Conservation (phyloP, 2,888 invertebrate species). For the Drepana falcataria region DNA sequence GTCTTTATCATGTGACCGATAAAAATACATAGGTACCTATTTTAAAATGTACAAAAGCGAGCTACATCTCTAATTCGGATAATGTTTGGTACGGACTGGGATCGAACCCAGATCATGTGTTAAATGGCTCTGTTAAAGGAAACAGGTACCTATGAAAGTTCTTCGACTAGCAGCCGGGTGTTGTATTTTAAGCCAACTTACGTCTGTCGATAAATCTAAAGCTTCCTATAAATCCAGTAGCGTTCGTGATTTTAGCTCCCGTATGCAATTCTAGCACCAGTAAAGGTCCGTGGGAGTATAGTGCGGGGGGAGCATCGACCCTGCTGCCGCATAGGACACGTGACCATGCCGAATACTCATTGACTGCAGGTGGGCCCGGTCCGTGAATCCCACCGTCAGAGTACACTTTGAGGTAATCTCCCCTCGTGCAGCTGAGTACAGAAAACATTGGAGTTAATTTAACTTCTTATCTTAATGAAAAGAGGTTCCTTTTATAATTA, state of each 20-base stretch:
- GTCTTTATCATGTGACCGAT: too few species aligned
- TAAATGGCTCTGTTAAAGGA: too few species aligned
- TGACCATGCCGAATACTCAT: slow-evolving; percentile 88
- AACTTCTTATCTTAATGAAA: too few species aligned
- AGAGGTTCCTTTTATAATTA: too few species aligned
- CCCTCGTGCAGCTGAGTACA: slow-evolving; percentile 82
- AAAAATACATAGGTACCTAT: too few species aligned
- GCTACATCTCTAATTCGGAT: too few species aligned
- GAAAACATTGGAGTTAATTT: background rate
- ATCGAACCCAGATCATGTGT: too few species aligned
- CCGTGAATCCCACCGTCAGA: slow-evolving; percentile 86
- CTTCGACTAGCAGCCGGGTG: too few species aligned
- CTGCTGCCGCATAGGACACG: slow-evolving; percentile 84
- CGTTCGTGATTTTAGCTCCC: slow-evolving; percentile 67
- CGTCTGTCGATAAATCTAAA: slow-evolving; percentile 88
- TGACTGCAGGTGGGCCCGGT: slow-evolving; percentile 82
- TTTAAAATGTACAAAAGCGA: too few species aligned
- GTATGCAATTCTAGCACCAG: slow-evolving; percentile 86
- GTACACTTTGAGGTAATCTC: slow-evolving; percentile 88
- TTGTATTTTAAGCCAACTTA: slow-evolving; percentile 61
- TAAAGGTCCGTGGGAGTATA: slow-evolving; percentile 86
- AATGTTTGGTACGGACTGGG: too few species aligned
- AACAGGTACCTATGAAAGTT: too few species aligned
- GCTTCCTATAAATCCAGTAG: slow-evolving; percentile 85
- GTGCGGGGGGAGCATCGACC: slow-evolving; percentile 83